Evolutionary conservation across 2,113 vertebrate genomes (phyloP), one percentile per base, ranked within the genome.

Genomic region (Apodemus sylvaticus): DNA sequence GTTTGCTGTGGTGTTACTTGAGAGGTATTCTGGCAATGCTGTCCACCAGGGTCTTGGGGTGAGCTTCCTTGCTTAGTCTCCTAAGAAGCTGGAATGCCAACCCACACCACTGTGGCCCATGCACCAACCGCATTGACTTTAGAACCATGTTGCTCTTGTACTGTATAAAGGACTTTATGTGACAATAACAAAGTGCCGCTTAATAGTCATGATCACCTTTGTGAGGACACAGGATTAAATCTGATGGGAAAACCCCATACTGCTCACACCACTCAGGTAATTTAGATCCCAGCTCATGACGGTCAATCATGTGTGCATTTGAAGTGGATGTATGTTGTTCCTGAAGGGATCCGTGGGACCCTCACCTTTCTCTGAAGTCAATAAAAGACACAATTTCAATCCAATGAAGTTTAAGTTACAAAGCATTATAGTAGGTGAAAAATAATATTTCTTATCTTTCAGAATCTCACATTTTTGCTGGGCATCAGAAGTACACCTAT

Each of bases 301-400:
- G 74, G 62, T 53, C 62, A 70, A 93, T 29, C 20, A 76, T 55
- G 16, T 92, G 39, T 91, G 26, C 42, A 76, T 58, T 87, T 94
- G 79, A 95, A 96, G 89, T 36, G 42, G 42, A 94, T 92, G 62
- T 1, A 74, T 55, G 90, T 89, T 29, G 89, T 78, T 26, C 60
- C 77, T 73, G 86, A 31, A 94, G 60, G 90, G 81, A 70, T 93
- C 53, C 86, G 10, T n/a, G 76, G 66, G 16, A 29, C 29, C 36
- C 36, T 94, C 79, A 48, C 36, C 83, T 68, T 90, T 85, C 93
- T 87, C 24, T 95, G 64, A 89, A 81, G 79, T 55, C 95, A 94
- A 94, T 70, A 90, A 96, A 90, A 95, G n/a, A 60, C 39, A 89
- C 22, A 1, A 22, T 53, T 74, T 91, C 53, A 64, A 86, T 91